phyloP scores from a whole-genome alignment of 2,888 invertebrate species.

The Dinocampus coccinellae region DNA sequence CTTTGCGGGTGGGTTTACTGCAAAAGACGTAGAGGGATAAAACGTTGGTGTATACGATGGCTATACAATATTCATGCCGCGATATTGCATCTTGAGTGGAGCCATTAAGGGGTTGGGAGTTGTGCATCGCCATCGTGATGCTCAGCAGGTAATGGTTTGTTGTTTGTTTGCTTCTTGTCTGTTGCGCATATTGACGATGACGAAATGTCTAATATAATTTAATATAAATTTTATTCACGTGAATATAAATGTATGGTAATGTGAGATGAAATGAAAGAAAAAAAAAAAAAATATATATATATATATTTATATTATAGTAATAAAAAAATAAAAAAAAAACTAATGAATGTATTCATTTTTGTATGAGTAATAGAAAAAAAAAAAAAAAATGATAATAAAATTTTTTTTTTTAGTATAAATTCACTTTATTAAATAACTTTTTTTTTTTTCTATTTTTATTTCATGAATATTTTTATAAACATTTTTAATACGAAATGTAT shows the following conservation, averaged over 20 bases:
- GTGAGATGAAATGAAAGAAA: neutral
- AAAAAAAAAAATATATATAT: neutral
- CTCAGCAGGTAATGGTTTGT: conserved; percentile 49
- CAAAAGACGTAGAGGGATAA: conserved; percentile 13
- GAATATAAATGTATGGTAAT: neutral
- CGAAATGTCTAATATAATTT: neutral
- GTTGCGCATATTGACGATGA: conserved; percentile 30
- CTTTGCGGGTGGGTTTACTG: conserved; percentile 3
- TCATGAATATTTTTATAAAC: neutral
- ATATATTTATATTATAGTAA: no score
- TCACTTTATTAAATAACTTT: no score
- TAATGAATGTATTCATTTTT: no score
- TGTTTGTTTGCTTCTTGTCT: conserved; percentile 49
- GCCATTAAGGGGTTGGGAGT: conserved; percentile 55
- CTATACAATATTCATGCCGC: conserved; percentile 65
- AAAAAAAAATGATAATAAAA: no score
- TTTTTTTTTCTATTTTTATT: no score
- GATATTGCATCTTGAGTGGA: conserved; percentile 66
- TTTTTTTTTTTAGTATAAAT: no score
- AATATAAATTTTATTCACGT: neutral
- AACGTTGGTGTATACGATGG: conserved; percentile 32
- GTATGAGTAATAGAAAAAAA: no score
- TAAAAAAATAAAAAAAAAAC: neutral
- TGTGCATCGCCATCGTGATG: conserved; percentile 51
- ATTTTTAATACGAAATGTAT: no score